Percentiles rank a stretch among this genome's conserved stretches.
Evolutionary conservation across 2,797 vertebrate genomes (phyloP).

Genomic region (Phyllotis vaccarum): DNA sequence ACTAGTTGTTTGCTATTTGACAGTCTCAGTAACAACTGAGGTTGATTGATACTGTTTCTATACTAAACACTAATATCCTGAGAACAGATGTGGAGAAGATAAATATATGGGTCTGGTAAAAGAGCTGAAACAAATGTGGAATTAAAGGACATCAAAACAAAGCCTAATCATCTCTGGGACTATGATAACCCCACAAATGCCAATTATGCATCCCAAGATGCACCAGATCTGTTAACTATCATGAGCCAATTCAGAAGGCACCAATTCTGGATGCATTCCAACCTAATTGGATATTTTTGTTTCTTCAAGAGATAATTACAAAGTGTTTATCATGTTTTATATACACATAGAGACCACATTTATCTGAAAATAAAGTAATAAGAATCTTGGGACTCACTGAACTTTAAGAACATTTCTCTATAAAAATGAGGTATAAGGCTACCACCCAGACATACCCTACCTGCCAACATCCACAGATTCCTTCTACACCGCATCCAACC

Average conservation of each 20-base stretch:
- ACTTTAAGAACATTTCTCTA: slow-evolving; percentile 49
- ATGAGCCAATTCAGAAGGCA: slow-evolving; percentile 63
- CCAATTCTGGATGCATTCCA: slow-evolving; percentile 62
- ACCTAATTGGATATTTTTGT: slow-evolving; percentile 70
- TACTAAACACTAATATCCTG: slow-evolving; percentile 66
- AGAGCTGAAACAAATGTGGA: slow-evolving; percentile 65
- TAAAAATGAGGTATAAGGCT: slow-evolving; percentile 13
- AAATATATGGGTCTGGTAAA: slow-evolving; percentile 59
- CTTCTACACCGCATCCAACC: not conserved
- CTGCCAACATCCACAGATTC: not conserved
- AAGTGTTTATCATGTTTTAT: slow-evolving; percentile 61
- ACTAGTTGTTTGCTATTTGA: slow-evolving; percentile 45
- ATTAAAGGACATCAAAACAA: slow-evolving; percentile 72
- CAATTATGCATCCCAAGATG: slow-evolving; percentile 60
- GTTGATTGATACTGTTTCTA: slow-evolving; percentile 63
- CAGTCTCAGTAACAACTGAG: slow-evolving; percentile 34
- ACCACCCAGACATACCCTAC: not conserved
- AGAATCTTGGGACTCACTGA: slow-evolving; percentile 49
- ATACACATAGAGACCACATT: slow-evolving; percentile 47
- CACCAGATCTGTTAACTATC: slow-evolving; percentile 46
- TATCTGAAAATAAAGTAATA: slow-evolving; percentile 72
- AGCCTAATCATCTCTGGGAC: slow-evolving; percentile 60
- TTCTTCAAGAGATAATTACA: slow-evolving; percentile 69
- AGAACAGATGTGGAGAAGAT: slow-evolving; percentile 64
- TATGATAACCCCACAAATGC: not conserved